Evolutionary conservation across 2,797 vertebrate species (phyloP).

Genomic region (Bucorvus abyssinicus): DNA sequence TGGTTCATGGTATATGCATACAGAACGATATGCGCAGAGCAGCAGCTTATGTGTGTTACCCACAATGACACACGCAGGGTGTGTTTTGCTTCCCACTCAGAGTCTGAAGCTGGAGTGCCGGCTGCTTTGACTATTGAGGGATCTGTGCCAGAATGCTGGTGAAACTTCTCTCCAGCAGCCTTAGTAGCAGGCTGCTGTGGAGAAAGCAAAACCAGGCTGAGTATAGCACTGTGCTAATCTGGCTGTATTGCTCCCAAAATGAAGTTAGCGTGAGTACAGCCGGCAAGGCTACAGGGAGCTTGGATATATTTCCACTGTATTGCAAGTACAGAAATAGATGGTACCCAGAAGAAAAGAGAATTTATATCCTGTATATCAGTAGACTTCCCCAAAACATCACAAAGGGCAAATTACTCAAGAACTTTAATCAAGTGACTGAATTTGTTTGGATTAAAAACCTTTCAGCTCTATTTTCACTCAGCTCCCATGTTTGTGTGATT

Average conservation of each 20-base stretch:
- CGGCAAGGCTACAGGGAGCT: not conserved
- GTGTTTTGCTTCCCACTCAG: not conserved
- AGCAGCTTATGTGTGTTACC: not conserved
- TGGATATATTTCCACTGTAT: not conserved
- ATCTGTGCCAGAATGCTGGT: not conserved
- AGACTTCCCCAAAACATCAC: constrained; percentile 13
- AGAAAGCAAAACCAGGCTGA: not conserved
- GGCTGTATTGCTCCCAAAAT: not conserved
- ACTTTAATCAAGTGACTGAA: constrained; percentile 36
- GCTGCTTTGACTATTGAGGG: not conserved
- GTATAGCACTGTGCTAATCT: not conserved
- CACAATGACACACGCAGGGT: too few species aligned
- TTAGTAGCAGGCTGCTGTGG: not conserved
- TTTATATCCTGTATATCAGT: not conserved
- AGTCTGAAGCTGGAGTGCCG: not conserved
- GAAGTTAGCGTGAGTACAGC: not conserved
- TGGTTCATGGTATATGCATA: fast-evolving
- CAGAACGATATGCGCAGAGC: not conserved
- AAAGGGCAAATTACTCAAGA: constrained; percentile 42
- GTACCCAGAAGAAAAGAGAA: not conserved
- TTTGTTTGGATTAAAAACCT: constrained; percentile 48
- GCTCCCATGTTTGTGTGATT: constrained; percentile 44
- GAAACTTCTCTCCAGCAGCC: not conserved
- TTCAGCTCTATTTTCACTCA: constrained; percentile 18
- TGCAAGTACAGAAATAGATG: not conserved